These are phyloP conservation scores for Sphaerophoria taeniata DNA, from an alignment of 2,888 invertebrate genomes.

Conservation along the genomic window DNA sequence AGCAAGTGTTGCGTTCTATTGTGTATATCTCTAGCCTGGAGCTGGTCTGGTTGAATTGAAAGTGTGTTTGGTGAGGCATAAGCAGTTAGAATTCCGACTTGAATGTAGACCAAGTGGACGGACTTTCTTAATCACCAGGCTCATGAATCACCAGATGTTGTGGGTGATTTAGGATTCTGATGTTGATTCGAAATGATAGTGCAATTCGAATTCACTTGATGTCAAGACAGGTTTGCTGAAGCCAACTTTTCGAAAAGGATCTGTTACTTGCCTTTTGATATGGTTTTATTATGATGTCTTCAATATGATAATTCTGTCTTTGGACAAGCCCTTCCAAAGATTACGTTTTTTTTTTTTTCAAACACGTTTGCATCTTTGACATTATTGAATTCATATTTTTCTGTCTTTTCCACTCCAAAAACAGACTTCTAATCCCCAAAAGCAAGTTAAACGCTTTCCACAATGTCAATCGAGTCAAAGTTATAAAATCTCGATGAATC, in stretches of 20 bases:
- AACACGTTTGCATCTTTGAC: too few relatives aligned
- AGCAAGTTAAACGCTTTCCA: slow-evolving; percentile 64
- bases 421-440: neutral
- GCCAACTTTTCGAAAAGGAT: too few relatives aligned
- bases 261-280: too few relatives aligned
- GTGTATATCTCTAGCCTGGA: slow-evolving; percentile 37
- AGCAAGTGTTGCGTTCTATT: slow-evolving; percentile 54
- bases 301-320: too few relatives aligned
- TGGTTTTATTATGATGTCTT: too few relatives aligned
- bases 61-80: slow-evolving; percentile 16
- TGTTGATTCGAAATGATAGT: too few relatives aligned
- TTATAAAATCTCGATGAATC: slow-evolving; percentile 73
- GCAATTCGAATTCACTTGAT: too few relatives aligned
- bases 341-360: too few relatives aligned
- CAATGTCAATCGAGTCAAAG: slow-evolving; percentile 68
- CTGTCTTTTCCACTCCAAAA: too few relatives aligned
- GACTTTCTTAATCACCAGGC: slow-evolving; percentile 63
- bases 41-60: neutral
- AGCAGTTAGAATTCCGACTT: slow-evolving; percentile 49
- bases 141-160: slow-evolving; percentile 67
- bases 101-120: slow-evolving; percentile 64
- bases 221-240: too few relatives aligned
- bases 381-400: too few relatives aligned
- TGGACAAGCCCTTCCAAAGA: too few relatives aligned
- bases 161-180: slow-evolving; percentile 59